phyloP scores from a whole-genome alignment of 2,797 vertebrate genomes.

The Pantherophis vulpinus region DNA sequence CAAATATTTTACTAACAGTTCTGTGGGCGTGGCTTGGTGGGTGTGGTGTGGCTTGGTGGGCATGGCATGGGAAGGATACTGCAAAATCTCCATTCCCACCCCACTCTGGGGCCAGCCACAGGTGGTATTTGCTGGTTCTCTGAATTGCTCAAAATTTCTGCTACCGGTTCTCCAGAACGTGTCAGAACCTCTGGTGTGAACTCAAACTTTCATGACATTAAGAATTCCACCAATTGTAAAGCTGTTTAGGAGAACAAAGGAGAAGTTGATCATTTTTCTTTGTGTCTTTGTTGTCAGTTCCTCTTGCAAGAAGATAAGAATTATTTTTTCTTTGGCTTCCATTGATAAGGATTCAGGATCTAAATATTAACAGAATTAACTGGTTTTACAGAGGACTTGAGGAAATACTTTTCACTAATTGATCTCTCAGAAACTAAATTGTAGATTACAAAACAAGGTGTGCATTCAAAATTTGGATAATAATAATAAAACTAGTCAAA shows the following conservation, averaged over 20 bases:
- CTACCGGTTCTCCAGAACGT: too few species aligned
- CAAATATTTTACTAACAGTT: too few species aligned
- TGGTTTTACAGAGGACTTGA: neutral
- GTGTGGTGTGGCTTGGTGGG: too few species aligned
- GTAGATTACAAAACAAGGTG: neutral
- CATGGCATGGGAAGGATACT: too few species aligned
- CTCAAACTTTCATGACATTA: neutral
- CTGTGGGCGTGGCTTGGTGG: too few species aligned
- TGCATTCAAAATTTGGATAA: neutral
- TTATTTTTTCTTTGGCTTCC: constrained; percentile 14
- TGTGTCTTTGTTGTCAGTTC: neutral
- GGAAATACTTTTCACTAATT: neutral
- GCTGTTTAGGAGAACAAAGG: neutral
- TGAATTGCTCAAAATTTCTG: too few species aligned
- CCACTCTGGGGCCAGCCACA: too few species aligned
- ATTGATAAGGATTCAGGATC: constrained; percentile 5
- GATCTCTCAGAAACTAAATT: neutral
- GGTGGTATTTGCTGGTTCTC: too few species aligned
- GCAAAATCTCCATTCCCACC: too few species aligned
- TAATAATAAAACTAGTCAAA: neutral
- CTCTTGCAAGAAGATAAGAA: constrained; percentile 5
- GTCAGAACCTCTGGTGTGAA: neutral
- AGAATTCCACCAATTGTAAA: neutral
- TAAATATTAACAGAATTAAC: constrained; percentile 6
- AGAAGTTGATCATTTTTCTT: constrained; percentile 11